Conservation (phyloP, 2,113 vertebrate genomes). For the Nibea albiflora region DNA sequence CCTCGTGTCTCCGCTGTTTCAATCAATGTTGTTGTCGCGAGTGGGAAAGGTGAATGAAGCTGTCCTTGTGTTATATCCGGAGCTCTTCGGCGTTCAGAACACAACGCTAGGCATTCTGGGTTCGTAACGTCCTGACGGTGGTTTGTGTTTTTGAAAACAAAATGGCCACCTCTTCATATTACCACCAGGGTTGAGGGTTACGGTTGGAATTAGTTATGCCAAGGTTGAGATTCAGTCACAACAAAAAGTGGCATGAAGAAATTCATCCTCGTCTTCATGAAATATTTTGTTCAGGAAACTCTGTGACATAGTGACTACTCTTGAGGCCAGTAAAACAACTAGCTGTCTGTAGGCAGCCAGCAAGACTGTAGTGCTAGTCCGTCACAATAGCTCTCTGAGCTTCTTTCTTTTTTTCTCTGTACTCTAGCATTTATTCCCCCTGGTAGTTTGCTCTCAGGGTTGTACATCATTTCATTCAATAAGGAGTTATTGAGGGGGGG, state of each 20-base stretch:
- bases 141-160: neutral
- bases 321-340: neutral
- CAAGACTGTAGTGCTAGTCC: neutral
- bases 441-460: neutral
- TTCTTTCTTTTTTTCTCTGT: neutral
- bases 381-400: neutral
- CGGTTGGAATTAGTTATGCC: neutral
- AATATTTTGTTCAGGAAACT: neutral
- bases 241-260: neutral
- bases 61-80: neutral
- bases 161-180: neutral
- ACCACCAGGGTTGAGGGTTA: neutral
- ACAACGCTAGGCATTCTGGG: neutral
- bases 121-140: neutral
- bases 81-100: conserved; percentile 2
- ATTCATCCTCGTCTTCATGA: neutral
- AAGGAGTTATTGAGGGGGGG: neutral
- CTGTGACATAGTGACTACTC: neutral
- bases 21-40: neutral
- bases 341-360: neutral
- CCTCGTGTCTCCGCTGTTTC: conserved; percentile 17
- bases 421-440: neutral
- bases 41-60: conserved; percentile 18
- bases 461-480: neutral
- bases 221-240: neutral